phyloP scores from a whole-genome alignment of 2,888 invertebrate species.

The Pterostichus niger region DNA sequence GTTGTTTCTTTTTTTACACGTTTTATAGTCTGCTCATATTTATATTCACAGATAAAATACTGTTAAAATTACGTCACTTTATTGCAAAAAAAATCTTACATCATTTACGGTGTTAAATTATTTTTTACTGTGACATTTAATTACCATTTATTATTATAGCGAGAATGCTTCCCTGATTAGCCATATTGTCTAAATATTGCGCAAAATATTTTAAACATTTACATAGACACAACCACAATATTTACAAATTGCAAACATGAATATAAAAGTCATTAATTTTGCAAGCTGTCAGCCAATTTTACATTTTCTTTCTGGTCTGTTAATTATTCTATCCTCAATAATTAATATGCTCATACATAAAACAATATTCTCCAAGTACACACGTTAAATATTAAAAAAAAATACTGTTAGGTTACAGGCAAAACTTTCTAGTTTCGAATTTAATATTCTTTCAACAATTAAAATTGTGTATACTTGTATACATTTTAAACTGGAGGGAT shows the following conservation, averaged over 20 bases:
- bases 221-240: background rate
- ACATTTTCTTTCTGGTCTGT: background rate
- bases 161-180: slow-evolving; percentile 2
- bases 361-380: no score
- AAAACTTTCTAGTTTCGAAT: no score
- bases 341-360: background rate
- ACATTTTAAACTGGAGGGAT: no score
- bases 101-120: slow-evolving; percentile 11
- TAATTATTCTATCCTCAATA: background rate
- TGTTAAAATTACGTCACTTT: slow-evolving; percentile 12
- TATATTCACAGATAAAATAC: slow-evolving; percentile 17
- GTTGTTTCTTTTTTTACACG: slow-evolving; percentile 10
- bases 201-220: background rate
- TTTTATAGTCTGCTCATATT: slow-evolving; percentile 18
- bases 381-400: no score
- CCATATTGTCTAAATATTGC: background rate
- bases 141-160: slow-evolving; percentile 31
- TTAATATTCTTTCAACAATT: no score
- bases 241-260: background rate
- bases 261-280: slow-evolving; percentile 37
- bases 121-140: slow-evolving; percentile 37
- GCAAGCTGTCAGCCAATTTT: background rate
- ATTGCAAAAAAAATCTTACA: slow-evolving; percentile 5
- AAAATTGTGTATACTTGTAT: no score
- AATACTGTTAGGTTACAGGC: no score